Evolutionary conservation across 2,113 vertebrate genomes (phyloP), one percentile per base, ranked within the genome.

Genomic region (Corythoichthys haematopterus): DNA sequence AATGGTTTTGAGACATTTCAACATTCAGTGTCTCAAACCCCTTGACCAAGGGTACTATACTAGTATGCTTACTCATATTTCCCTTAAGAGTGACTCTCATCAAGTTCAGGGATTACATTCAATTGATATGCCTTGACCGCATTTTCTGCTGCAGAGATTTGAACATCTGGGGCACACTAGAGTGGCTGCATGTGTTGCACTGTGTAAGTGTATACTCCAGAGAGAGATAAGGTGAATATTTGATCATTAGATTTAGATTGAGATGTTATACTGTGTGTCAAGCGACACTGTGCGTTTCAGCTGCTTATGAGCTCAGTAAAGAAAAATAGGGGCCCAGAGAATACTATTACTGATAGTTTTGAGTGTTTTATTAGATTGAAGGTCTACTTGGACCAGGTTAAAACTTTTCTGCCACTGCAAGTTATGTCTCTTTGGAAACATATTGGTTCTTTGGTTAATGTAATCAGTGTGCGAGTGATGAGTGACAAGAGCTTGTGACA

Each of bases 111-210:
- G 70, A 35, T 57, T 53, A 62, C 60, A 58, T 77, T 68, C 47
- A 36, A 82, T 47, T 53, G 57, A 76, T 77, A 78, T 80, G 55
- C 65, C 59, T 64, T 56, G 9, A 53, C 65, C 78, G 67, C 71
- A 11, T 70, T 77, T 76, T 70, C 67, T 74, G 74, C 71, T 64
- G 56, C 67, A 62, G 61, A 1, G 66, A 65, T 80, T 75, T 81
- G 64, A 77, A 77, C 81, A 78, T 81, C 72, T 80, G 72, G 72
- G 71, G 50, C 3, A 35, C 72, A 68, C 47, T 73, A 37, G 38
- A 78, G 68, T 80, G 68, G 70, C 76, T 14, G 55, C 35, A 35
- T 67, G n/a, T 46, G 51, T 59, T 16, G 6, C 1, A 12, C 58
- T 43, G 57, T 7, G 46, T 40, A 46, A 50, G 59, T 38, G 56